Evolutionary conservation across 2,113 vertebrate genomes (phyloP).

Genomic region (Pleuronectes platessa): DNA sequence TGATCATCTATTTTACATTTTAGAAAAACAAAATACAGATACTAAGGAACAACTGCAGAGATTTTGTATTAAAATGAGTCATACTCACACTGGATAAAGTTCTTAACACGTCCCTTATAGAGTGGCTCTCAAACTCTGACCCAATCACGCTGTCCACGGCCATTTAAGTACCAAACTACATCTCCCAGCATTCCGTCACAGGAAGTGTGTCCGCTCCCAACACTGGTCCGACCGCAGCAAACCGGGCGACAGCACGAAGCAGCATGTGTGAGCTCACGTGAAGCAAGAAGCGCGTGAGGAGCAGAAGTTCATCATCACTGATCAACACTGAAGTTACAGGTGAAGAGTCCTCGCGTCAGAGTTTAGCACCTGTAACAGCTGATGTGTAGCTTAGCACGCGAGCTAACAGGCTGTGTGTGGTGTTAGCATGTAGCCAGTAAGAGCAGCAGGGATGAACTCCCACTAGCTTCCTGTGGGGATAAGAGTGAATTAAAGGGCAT

Average conservation of each 20-base stretch:
- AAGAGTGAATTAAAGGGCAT: not conserved
- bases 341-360: not conserved
- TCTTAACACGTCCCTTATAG: not conserved
- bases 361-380: not conserved
- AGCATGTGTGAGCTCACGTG: constrained; percentile 3
- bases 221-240: constrained; percentile 10
- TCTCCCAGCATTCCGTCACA: constrained; percentile 51
- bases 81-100: too few relatives aligned
- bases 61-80: too few relatives aligned
- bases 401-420: constrained; percentile 12
- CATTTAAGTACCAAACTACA: constrained; percentile 37
- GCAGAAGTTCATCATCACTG: not conserved
- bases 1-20: too few relatives aligned
- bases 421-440: not conserved
- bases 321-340: constrained; percentile 7
- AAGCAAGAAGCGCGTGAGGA: not conserved
- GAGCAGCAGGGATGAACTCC: not conserved
- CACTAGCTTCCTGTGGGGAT: not conserved
- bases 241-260: not conserved
- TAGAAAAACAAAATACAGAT: too few relatives aligned
- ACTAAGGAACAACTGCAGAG: too few relatives aligned
- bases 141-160: not conserved
- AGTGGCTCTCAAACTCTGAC: not conserved
- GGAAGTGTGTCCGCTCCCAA: constrained; percentile 39
- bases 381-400: rapidly evolving